Evolutionary conservation across 2,888 invertebrate genomes (phyloP), one percentile per base, ranked within the genome.

Genomic region (Craniophora ligustri): DNA sequence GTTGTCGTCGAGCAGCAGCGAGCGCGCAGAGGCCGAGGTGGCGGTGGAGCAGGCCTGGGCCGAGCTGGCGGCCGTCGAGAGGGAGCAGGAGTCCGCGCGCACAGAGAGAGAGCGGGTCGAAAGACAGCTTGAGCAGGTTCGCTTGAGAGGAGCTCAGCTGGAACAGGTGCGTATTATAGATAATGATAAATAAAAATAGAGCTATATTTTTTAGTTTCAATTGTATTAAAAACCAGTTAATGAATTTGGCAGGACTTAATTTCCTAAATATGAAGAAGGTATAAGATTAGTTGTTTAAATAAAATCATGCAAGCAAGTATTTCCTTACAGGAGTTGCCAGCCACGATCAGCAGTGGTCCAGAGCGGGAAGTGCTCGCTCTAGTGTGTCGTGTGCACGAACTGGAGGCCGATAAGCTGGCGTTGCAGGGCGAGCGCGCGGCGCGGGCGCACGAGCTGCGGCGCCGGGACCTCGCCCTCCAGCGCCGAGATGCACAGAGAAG

Each of bases 321-420:
- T 16, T 16, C 14, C 21, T 53, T 32, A 2, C 19, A 97, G 98
- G 97, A 97, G 91, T 91, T 98, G 56, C 98, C 98, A 3, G 96
- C 96, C 45, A 95, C 97, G 47, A 95, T 98, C 46, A 97, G 96
- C 79, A 97, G 97, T 59, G 97, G 97, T 45, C 98, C 98, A 67
- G 98, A 99, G 89, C 94, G 97, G 32, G 99, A 99, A 84, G 95
- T 99, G 49, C 88, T 98, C 54, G 96, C 97, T 15, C 92, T 99
- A 40, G 96, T 99, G 84, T 97, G 98, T 78, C 95, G 97, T 68
- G 98, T 99, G 30, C 98, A 99, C 83, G 98, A 98, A 88, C 93
- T 98, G 49, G 99, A 99, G 89, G 98, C 98, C 0, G 98, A 98
- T 85, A 99, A 98, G 91, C 95, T 97, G 89, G 98, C 98, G 73